These are phyloP conservation scores for Diabrotica virgifera DNA, from an alignment of 1,140 invertebrate genomes.

Conservation along the genomic window DNA sequence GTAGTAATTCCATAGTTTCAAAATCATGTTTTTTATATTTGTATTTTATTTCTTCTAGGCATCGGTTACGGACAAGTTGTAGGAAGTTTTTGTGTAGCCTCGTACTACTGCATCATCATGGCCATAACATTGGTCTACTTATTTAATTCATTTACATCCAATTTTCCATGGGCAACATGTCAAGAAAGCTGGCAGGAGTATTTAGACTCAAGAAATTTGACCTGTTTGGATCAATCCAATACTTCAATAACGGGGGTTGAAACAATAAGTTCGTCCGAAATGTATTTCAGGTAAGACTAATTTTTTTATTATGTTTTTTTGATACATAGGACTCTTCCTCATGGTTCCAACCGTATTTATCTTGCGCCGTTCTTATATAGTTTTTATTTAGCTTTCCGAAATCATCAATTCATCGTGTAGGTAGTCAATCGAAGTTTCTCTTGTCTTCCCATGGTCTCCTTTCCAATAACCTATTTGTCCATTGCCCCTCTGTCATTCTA, in stretches of 20 bases:
- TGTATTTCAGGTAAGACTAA: conserved; percentile 57
- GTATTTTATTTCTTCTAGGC: conserved; percentile 53
- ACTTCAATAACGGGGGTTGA: conserved; percentile 14
- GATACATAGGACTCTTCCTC: too few relatives aligned
- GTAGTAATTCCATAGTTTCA: too few relatives aligned
- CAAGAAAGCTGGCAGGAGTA: conserved; percentile 56
- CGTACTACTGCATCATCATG: conserved; percentile 80
- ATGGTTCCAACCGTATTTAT: too few relatives aligned
- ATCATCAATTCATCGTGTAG: too few relatives aligned
- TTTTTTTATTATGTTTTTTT: not conserved
- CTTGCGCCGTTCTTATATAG: too few relatives aligned
- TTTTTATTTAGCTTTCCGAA: too few relatives aligned
- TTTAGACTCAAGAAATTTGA: conserved; percentile 18
- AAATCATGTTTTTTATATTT: not conserved
- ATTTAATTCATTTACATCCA: conserved; percentile 59
- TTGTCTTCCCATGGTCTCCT: too few relatives aligned
- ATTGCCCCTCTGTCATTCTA: too few relatives aligned
- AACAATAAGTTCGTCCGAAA: conserved; percentile 56
- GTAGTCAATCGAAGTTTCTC: too few relatives aligned
- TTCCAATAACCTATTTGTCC: too few relatives aligned
- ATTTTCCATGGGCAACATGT: conserved; percentile 67
- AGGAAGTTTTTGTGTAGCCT: conserved; percentile 64
- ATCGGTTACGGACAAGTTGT: conserved; percentile 77
- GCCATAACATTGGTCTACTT: conserved; percentile 75
- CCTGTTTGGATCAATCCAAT: conserved; percentile 40